These are phyloP conservation scores for Phataginus tetradactyla DNA, from an alignment of 2,797 vertebrate species.

Conservation along the genomic window DNA sequence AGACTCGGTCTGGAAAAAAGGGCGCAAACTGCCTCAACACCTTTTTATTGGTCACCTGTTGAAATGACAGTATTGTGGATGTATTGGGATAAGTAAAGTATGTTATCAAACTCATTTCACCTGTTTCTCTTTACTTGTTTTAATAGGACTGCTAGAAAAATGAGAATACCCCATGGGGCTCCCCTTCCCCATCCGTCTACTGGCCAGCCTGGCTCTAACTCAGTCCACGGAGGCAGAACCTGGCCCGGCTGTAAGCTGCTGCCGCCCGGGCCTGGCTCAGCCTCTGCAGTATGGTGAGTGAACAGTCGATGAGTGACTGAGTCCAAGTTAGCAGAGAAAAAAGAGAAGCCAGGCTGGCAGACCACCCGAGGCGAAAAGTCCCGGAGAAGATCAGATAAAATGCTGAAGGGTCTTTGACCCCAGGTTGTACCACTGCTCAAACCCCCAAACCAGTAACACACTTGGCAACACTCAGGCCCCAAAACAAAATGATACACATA, in stretches of 20 bases:
- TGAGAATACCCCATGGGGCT: not conserved
- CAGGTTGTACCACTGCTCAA: not conserved
- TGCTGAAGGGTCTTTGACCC: not conserved
- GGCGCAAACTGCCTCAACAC: not conserved
- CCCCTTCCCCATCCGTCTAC: accelerated
- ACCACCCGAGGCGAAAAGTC: not conserved
- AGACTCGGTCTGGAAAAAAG: not conserved
- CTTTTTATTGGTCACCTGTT: not conserved
- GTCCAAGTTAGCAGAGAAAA: not conserved
- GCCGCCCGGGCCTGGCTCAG: not conserved
- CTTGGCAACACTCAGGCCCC: not conserved
- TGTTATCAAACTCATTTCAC: not conserved
- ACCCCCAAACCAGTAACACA: not conserved
- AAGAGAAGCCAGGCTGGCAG: not conserved
- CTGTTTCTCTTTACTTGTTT: not conserved
- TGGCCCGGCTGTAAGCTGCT: not conserved
- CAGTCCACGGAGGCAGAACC: not conserved
- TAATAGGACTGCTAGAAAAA: not conserved
- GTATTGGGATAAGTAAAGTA: not conserved
- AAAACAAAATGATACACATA: not conserved
- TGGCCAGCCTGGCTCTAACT: not conserved
- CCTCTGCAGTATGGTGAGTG: not conserved
- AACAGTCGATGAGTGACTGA: not conserved
- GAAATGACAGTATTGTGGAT: not conserved
- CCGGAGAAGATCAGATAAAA: not conserved